Conservation (phyloP, 92 coral and sea anemone genomes). For the Parazoanthus atlanticus region DNA sequence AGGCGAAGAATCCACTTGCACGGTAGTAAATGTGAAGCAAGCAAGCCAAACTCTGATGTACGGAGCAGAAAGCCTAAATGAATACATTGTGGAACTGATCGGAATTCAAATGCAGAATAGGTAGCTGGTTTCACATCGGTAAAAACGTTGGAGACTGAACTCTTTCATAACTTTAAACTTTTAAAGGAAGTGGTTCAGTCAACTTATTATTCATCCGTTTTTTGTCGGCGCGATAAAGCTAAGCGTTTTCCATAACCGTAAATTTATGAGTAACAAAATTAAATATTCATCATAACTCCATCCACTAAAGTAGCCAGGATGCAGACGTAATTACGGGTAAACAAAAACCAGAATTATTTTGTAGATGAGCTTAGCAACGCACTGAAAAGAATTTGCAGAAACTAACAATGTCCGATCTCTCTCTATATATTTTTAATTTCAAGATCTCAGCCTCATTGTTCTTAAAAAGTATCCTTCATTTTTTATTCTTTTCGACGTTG, state of each 20-base stretch:
- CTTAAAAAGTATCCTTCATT: too few species aligned
- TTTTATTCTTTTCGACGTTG: too few species aligned
- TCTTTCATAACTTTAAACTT: not conserved
- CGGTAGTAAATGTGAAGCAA: not conserved
- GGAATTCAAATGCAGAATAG: too few species aligned
- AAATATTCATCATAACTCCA: too few species aligned
- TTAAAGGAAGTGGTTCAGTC: not conserved
- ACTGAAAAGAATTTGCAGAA: not conserved
- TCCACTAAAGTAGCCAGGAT: not conserved
- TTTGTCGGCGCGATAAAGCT: not conserved
- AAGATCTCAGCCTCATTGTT: too few species aligned
- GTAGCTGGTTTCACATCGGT: not conserved
- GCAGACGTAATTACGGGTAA: not conserved
- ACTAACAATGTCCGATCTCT: not conserved
- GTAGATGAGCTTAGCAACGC: not conserved
- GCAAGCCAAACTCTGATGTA: not conserved
- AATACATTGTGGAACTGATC: not conserved
- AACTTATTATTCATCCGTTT: not conserved
- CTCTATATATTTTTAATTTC: too few species aligned
- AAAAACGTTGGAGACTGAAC: not conserved
- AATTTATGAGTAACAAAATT: not conserved
- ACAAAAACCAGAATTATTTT: too few species aligned
- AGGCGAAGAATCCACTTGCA: not conserved
- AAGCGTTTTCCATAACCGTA: not conserved
- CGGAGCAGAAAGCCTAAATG: not conserved